A percentile compares a stretch with the other conserved stretches of the same genome.
phyloP scores from a whole-genome alignment of 2,797 vertebrate species.

The Lutra lutra region DNA sequence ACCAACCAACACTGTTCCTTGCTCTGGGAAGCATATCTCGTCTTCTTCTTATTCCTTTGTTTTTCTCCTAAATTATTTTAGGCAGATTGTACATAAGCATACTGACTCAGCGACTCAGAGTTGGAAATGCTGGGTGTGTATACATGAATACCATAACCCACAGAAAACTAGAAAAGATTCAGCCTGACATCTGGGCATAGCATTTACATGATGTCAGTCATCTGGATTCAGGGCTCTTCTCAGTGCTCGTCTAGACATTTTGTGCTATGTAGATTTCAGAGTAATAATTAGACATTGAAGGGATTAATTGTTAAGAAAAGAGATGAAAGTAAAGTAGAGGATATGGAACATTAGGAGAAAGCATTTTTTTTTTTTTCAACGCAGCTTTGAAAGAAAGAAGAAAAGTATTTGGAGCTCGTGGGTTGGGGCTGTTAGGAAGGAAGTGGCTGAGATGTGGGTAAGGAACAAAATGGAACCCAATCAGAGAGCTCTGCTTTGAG shows the following conservation, averaged over 20 bases:
- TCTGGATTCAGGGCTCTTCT: neutral
- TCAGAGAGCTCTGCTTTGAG: neutral
- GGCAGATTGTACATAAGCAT: neutral
- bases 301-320: neutral
- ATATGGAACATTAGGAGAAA: neutral
- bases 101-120: neutral
- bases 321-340: neutral
- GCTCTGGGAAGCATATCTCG: neutral
- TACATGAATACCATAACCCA: neutral
- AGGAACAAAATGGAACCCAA: neutral
- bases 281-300: neutral
- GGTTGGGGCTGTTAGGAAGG: neutral
- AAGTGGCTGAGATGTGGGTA: neutral
- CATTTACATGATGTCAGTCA: neutral
- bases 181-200: neutral
- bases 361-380: neutral
- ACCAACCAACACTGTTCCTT: neutral
- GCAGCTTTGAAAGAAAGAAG: constrained; percentile 8
- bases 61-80: neutral
- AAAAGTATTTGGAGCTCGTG: neutral
- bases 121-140: neutral
- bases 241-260: neutral
- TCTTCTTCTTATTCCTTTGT: neutral
- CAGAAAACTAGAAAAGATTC: neutral
- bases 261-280: neutral